These are phyloP conservation scores for Nomada fabriciana DNA, from an alignment of 2,888 invertebrate genomes.

Conservation along the genomic window DNA sequence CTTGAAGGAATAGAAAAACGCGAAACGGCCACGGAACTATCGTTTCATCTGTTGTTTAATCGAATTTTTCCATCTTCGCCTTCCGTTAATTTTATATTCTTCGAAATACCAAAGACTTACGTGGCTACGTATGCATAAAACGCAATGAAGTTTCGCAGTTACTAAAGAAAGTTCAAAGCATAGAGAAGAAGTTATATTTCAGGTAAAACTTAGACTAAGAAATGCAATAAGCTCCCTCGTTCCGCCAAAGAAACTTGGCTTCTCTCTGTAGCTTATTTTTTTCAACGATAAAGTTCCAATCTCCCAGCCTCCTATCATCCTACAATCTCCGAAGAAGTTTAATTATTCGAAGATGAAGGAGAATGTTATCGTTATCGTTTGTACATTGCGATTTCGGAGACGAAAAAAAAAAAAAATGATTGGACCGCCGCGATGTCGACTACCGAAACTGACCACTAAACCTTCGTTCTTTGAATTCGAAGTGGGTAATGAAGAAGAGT, in stretches of 20 bases:
- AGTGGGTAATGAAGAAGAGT: conserved; percentile 5
- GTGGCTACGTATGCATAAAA: background rate
- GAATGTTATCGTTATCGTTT: background rate
- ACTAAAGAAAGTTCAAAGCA: background rate
- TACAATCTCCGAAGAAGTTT: background rate
- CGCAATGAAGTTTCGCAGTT: background rate
- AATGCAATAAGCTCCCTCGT: background rate
- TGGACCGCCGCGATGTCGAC: too few relatives aligned
- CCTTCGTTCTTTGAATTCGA: conserved; percentile 12
- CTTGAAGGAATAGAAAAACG: conserved; percentile 34
- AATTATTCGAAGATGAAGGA: background rate
- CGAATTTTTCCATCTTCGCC: too few relatives aligned
- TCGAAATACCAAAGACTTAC: too few relatives aligned
- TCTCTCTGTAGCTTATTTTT: background rate
- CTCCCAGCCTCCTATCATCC: background rate
- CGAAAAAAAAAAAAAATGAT: too few relatives aligned
- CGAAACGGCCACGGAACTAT: background rate
- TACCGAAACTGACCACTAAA: background rate
- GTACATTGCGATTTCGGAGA: background rate
- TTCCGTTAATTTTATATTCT: too few relatives aligned
- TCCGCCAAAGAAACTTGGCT: background rate
- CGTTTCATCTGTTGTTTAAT: too few relatives aligned
- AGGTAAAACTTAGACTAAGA: background rate
- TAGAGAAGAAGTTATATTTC: background rate
- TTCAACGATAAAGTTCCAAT: background rate